Percentiles rank a stretch among this genome's conserved stretches.
phyloP scores from a whole-genome alignment of 2,113 vertebrate genomes.

The Shinisaurus crocodilurus region DNA sequence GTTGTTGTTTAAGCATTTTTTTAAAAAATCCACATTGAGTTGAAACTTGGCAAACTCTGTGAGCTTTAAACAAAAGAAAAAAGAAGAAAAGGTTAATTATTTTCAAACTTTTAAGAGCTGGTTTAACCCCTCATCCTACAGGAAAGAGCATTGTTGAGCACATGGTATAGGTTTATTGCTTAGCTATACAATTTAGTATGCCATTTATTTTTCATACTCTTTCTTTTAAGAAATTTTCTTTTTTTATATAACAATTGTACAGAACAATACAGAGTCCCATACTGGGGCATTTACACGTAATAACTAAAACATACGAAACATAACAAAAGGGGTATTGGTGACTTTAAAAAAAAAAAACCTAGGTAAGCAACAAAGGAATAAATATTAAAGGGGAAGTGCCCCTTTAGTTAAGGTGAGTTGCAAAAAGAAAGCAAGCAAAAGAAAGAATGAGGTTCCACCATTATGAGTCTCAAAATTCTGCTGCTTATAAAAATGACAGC shows the following conservation, averaged over 20 bases:
- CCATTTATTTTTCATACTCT: not conserved
- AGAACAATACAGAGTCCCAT: too few relatives aligned
- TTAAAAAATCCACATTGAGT: conserved; percentile 6
- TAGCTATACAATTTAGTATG: not conserved
- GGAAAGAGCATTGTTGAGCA: not conserved
- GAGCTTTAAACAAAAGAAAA: not conserved
- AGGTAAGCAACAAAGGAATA: not conserved
- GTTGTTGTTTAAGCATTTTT: not conserved
- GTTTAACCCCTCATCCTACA: conserved; percentile 29
- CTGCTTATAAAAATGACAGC: too few relatives aligned
- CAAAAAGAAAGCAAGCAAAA: too few relatives aligned
- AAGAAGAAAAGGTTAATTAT: conserved; percentile 1
- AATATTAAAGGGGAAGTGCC: too few relatives aligned
- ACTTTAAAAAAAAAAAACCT: not conserved
- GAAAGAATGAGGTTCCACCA: too few relatives aligned
- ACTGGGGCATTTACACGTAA: not conserved
- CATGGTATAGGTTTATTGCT: not conserved
- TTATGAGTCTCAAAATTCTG: too few relatives aligned
- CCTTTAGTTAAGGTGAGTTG: too few relatives aligned
- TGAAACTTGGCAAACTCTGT: conserved; percentile 23
- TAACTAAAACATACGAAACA: not conserved
- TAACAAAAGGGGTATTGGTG: not conserved
- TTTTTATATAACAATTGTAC: not conserved
- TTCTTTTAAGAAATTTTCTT: not conserved
- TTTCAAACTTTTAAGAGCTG: conserved; percentile 35